A percentile compares a stretch with the other conserved stretches of the same genome.
These are phyloP conservation scores for Rutpela maculata DNA, from an alignment of 2,888 invertebrate species.

Conservation along the genomic window DNA sequence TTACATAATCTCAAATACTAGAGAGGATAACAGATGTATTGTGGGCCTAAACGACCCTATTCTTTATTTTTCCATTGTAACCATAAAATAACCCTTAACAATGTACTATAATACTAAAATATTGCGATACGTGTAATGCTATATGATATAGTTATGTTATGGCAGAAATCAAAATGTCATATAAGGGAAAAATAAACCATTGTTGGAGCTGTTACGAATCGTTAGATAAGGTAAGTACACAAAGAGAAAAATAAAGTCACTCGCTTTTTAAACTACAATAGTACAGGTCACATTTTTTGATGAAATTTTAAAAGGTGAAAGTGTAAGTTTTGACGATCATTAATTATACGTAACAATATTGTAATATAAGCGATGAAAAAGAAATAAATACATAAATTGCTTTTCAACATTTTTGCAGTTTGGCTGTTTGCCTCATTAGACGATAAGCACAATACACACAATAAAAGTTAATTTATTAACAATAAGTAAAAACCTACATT, in stretches of 20 bases:
- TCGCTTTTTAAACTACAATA: neutral
- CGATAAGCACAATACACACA: no score
- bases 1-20: conserved; percentile 65
- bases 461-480: no score
- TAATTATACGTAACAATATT: no score
- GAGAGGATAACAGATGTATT: conserved; percentile 70
- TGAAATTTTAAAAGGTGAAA: no score
- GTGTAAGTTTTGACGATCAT: no score
- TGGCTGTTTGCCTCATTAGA: no score
- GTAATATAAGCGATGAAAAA: no score
- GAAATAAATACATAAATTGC: no score
- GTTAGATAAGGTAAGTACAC: conserved; percentile 20
- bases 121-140: conserved; percentile 38
- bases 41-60: conserved; percentile 53
- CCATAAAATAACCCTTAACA: conserved; percentile 36
- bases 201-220: conserved; percentile 25
- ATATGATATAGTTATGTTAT: conserved; percentile 41
- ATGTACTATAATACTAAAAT: conserved; percentile 42
- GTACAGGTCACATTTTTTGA: neutral
- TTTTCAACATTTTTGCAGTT: no score
- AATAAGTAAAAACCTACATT: neutral
- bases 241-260: neutral
- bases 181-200: conserved; percentile 36
- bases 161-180: conserved; percentile 37
- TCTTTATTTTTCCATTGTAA: conserved; percentile 46